Conservation (phyloP, 2,113 vertebrate species). For the Vireo altiloquus region DNA sequence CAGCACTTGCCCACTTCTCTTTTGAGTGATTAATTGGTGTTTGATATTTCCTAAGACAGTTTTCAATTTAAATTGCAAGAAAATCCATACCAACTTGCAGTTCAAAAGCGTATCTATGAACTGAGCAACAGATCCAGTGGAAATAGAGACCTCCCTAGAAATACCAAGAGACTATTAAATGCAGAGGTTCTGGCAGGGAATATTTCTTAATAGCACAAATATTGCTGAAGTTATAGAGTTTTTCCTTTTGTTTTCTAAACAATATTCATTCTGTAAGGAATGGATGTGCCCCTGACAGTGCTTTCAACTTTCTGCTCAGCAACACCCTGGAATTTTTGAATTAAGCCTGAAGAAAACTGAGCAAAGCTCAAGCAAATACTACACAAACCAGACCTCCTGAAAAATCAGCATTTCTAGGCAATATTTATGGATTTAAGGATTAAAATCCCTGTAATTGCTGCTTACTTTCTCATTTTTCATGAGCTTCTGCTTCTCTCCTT, state of each 20-base stretch:
- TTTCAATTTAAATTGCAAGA: not conserved
- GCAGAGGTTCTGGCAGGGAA: not conserved
- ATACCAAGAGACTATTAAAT: not conserved
- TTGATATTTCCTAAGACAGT: not conserved
- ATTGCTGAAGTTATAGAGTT: not conserved
- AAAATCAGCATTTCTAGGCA: not conserved
- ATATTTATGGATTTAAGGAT: not conserved
- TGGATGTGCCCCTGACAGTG: not conserved
- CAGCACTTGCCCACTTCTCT: not conserved
- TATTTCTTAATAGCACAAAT: not conserved
- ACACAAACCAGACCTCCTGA: not conserved
- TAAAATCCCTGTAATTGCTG: not conserved
- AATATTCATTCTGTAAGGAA: not conserved
- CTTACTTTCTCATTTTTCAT: not conserved
- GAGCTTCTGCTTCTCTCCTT: not conserved
- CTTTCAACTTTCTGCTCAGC: slow-evolving; percentile 26
- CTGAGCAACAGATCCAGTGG: not conserved
- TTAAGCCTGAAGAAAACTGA: not conserved
- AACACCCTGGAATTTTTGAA: not conserved
- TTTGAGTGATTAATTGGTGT: not conserved
- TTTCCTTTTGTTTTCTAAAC: not conserved
- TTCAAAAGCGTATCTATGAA: not conserved
- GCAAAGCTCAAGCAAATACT: not conserved
- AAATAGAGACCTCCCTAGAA: not conserved
- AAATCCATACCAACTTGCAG: not conserved